These are phyloP conservation scores for Bettongia penicillata DNA, from an alignment of 2,113 vertebrate genomes.

Conservation along the genomic window DNA sequence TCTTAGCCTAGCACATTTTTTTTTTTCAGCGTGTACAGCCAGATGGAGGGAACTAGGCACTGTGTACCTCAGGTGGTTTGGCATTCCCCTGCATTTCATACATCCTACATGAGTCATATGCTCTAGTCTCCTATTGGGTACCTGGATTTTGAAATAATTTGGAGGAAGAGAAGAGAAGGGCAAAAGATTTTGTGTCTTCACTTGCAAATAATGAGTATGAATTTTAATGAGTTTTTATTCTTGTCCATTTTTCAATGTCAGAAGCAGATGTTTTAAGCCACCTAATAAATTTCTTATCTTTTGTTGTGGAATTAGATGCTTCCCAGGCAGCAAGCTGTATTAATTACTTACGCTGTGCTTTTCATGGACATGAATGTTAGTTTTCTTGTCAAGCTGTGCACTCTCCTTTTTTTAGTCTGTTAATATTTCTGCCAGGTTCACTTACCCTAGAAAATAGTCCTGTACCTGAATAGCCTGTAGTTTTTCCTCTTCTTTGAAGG, in stretches of 20 bases:
- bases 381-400: constrained; percentile 46
- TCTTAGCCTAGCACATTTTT: not conserved
- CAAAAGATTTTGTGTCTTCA: constrained; percentile 54
- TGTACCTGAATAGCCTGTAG: not conserved
- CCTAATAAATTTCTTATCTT: constrained; percentile 73
- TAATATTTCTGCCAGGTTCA: constrained; percentile 21
- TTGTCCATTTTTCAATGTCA: constrained; percentile 65
- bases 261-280: constrained; percentile 77
- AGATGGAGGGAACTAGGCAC: constrained; percentile 17
- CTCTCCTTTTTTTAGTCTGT: constrained; percentile 12
- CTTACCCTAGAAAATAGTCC: constrained; percentile 12
- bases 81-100: constrained; percentile 1
- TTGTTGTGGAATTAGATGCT: constrained; percentile 64
- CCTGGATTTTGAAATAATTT: constrained; percentile 50
- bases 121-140: constrained; percentile 42
- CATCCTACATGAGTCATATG: constrained; percentile 27
- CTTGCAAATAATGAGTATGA: constrained; percentile 65
- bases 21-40: not conserved
- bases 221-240: constrained; percentile 65
- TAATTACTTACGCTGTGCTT: constrained; percentile 53
- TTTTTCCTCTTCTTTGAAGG: constrained; percentile 30
- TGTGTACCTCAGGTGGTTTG: not conserved
- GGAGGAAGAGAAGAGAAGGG: constrained; percentile 43
- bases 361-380: constrained; percentile 48
- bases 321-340: constrained; percentile 53